A percentile compares a stretch with the other conserved stretches of the same genome.
These are phyloP conservation scores for Dicentrarchus labrax DNA, from an alignment of 2,113 vertebrate genomes.

Conservation along the genomic window DNA sequence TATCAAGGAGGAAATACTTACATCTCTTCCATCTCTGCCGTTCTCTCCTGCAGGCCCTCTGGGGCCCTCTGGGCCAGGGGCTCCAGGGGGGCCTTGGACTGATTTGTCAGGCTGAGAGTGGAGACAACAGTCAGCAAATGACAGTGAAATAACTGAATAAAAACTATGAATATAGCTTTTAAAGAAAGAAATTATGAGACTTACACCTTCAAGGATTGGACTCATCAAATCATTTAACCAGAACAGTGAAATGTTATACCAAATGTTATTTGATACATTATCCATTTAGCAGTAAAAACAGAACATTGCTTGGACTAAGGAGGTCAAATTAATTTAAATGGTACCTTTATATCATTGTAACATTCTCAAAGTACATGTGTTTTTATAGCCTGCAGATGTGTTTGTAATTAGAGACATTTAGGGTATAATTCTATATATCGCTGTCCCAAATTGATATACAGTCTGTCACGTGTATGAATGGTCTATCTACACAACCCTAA, in stretches of 20 bases:
- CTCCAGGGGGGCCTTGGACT: conserved; percentile 82
- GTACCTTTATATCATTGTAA: neutral
- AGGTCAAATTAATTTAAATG: neutral
- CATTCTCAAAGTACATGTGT: neutral
- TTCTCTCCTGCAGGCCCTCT: conserved; percentile 81
- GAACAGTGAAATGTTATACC: neutral
- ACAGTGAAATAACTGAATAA: neutral
- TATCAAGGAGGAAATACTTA: conserved; percentile 58
- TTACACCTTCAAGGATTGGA: neutral
- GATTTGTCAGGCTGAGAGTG: conserved; percentile 82
- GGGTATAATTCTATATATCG: neutral
- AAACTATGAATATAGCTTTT: neutral
- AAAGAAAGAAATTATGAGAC: neutral
- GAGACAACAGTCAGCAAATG: conserved; percentile 48
- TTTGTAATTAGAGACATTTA: neutral
- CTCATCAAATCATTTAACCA: neutral
- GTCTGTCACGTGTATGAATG: neutral
- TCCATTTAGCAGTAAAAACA: neutral
- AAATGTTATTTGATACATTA: neutral
- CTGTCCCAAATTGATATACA: neutral
- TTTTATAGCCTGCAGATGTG: neutral
- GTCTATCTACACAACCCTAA: neutral
- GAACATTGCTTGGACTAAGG: neutral
- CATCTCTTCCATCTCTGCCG: conserved; percentile 86
- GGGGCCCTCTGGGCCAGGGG: conserved; percentile 79